Evolutionary conservation across 2,888 invertebrate species (phyloP), one percentile per base, ranked within the genome.

Genomic region (Mystacides longicornis): DNA sequence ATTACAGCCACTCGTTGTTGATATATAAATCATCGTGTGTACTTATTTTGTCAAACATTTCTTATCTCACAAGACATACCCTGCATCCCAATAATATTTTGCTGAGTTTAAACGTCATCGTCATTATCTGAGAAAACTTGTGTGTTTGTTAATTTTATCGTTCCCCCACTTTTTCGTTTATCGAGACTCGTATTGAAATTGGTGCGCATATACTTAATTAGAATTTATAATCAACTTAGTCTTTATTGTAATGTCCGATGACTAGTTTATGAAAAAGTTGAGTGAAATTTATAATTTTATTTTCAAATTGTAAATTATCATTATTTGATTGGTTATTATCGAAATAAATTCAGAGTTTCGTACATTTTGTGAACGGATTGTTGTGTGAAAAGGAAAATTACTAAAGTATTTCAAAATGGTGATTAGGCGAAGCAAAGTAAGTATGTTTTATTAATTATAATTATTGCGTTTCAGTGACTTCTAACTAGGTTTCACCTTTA

Each of bases 171-270:
- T 51, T 48, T 55, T 57, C 23, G 9, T 27, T 49, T 55, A 3
- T 27, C 27, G 42, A 11, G 46, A 19, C 52, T 55, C 50, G 21
- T 50, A 49, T 21, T 22, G 37, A 16, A 51, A 22, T 49, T 45
- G 54, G 52, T 56, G 60, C 51, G 56, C 50, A 52, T 52, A 48
- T n/a, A n/a, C n/a, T n/a, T 55, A 48, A 57, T 58, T 60, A 56
- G 50, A 60, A 60, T 60, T 60, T 60, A 59, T 60, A 59, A 60
- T 57, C 57, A 49, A 5, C 37, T 37, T 37, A 37, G 37, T 37
- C 37, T 37, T 37, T 37, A 37, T 37, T 14, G 37, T 37, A 37
- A 37, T 16, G 16, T 16, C 3, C n/a, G 16, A 14, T 7, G 37
- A 37, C 4, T 7, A 7, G 37, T 37, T 37, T 37, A 14, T 37